Percentiles rank a stretch among this genome's conserved stretches.
These are phyloP conservation scores for Oncopodura yosiiana DNA, from an alignment of 1,140 invertebrate genomes.

Conservation along the genomic window DNA sequence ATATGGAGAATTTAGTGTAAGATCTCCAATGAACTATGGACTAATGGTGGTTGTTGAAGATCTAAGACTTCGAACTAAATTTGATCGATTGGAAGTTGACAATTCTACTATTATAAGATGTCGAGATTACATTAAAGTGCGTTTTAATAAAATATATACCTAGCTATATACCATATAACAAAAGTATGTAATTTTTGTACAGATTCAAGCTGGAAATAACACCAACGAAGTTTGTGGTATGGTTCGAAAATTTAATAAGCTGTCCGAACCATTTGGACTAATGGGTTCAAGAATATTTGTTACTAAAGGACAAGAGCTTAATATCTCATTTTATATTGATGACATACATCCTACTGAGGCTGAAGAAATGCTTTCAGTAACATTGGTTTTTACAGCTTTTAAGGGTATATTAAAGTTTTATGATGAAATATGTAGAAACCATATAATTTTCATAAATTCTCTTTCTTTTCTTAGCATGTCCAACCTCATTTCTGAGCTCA, in stretches of 20 bases:
- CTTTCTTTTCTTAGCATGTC: slow-evolving; percentile 1
- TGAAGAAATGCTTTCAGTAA: slow-evolving; percentile 12
- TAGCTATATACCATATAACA: background rate
- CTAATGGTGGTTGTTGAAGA: slow-evolving; percentile 19
- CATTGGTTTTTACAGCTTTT: slow-evolving; percentile 19
- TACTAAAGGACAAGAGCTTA: slow-evolving; percentile 8
- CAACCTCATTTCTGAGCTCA: slow-evolving; percentile 14
- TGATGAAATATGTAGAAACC: background rate
- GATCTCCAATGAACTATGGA: slow-evolving; percentile 7
- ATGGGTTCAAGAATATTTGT: slow-evolving; percentile 15
- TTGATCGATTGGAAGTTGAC: slow-evolving; percentile 5
- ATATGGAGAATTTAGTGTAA: slow-evolving; percentile 7
- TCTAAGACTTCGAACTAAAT: slow-evolving; percentile 14
- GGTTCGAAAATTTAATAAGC: slow-evolving; percentile 14
- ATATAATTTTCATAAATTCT: background rate
- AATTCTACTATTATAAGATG: slow-evolving; percentile 14
- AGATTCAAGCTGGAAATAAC: slow-evolving; percentile 12
- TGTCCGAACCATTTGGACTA: slow-evolving; percentile 2
- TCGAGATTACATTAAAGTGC: slow-evolving; percentile 12
- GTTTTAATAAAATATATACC: background rate
- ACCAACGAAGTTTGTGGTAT: slow-evolving; percentile 11
- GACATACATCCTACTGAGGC: background rate
- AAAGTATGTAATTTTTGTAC: slow-evolving; percentile 5
- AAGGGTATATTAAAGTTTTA: slow-evolving; percentile 3
- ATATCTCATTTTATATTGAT: slow-evolving; percentile 4